Conservation (phyloP, 1,140 invertebrate species). For the Uloborus diversus region DNA sequence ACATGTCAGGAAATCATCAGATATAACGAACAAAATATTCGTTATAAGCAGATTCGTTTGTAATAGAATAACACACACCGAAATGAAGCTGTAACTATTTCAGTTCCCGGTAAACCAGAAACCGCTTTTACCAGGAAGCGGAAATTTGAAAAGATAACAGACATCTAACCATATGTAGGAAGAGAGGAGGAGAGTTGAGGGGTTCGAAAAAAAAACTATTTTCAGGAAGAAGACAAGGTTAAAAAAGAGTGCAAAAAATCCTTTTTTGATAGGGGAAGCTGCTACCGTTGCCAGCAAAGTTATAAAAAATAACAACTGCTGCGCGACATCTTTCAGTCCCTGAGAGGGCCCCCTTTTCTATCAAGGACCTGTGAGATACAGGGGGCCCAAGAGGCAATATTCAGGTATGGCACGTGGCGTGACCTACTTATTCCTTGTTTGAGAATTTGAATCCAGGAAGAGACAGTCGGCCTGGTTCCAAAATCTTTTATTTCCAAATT, state of each 20-base stretch:
- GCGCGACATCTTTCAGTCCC: neutral
- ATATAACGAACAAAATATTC: no score
- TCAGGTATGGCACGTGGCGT: slow-evolving; percentile 51
- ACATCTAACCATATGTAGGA: slow-evolving; percentile 11
- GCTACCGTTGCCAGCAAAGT: slow-evolving; percentile 5
- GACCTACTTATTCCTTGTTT: slow-evolving; percentile 46
- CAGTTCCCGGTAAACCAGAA: no score
- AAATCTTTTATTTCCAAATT: neutral
- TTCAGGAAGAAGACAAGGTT: slow-evolving; percentile 15
- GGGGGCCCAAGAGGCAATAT: slow-evolving; percentile 31
- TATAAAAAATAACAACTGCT: slow-evolving; percentile 11
- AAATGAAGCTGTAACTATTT: no score
- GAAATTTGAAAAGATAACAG: slow-evolving; percentile 14
- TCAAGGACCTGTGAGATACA: slow-evolving; percentile 19
- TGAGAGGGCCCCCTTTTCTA: slow-evolving; percentile 9
- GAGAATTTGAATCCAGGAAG: neutral
- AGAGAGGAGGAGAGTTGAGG: no score
- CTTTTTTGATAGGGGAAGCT: neutral
- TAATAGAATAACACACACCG: no score
- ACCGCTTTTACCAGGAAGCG: slow-evolving; percentile 37
- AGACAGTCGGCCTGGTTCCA: neutral
- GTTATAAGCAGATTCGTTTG: no score
- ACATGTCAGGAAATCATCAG: no score
- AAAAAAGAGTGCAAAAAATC: slow-evolving; percentile 22
- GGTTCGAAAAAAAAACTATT: neutral